Evolutionary conservation across 2,888 invertebrate genomes (phyloP), one percentile per base, ranked within the genome.

Genomic region (Anticlea derivata): DNA sequence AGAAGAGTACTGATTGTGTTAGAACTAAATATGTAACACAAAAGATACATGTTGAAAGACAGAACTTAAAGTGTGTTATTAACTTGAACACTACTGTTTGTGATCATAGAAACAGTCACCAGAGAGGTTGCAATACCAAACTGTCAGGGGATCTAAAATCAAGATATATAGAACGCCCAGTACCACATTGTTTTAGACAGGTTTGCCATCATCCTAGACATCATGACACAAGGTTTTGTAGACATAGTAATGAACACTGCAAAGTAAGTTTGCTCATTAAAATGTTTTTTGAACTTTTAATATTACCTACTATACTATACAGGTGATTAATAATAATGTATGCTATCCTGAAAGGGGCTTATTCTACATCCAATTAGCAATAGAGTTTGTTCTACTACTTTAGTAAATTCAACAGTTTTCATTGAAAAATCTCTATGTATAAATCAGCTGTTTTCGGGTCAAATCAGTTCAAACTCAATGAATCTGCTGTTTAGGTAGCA

Each of bases 31-130:
- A 8, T 10, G 26, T 39, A 10, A 49, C 47, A 1, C 52, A 50
- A 40, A 12, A 60, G 29, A 58, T 52, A 34, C 26, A 54, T 23
- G 29, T 55, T 24, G 47, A 53, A 11, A 50, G 40, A 5, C 31
- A 58, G 26, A 7, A 49, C 1, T 49, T 49, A 11, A 17, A 56
- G 46, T 61, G 52, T 29, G 46, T 59, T 4, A 56, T 58, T 7
- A 61, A 61, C 34, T 39, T 61, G 24, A 61, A 58, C 6, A 58
- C 58, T 7, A 61, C 45, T 2, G 29, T 58, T 5, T 61, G 54
- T 33, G 38, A 34, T 31, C 41, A 50, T 31, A 34, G 45, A 23
- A 48, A 33, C 1, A 49, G 10, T 20, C 7, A 26, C 13, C 51
- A 20, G 5, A 44, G 23, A 11, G 50, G 30, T 6, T 8, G 23